Percentiles rank a stretch among this genome's conserved stretches.
phyloP scores from a whole-genome alignment of 2,113 vertebrate genomes.

The Triplophysa tibetana region DNA sequence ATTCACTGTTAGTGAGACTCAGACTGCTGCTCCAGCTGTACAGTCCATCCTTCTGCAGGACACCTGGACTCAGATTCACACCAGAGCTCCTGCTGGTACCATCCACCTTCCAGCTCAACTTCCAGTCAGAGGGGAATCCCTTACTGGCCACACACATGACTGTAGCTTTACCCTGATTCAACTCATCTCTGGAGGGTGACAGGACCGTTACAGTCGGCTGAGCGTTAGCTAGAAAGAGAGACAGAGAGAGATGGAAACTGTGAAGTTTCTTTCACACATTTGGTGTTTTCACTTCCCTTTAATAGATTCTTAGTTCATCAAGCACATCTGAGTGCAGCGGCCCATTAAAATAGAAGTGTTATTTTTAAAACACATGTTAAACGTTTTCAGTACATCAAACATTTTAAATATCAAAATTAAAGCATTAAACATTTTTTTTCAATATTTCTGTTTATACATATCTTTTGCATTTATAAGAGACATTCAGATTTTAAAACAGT shows the following conservation, averaged over 20 bases:
- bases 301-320: neutral
- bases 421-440: too few species aligned
- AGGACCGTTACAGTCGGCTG: slow-evolving; percentile 49
- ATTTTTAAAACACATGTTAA: too few species aligned
- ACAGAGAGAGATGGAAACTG: slow-evolving; percentile 7
- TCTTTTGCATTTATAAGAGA: too few species aligned
- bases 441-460: too few species aligned
- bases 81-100: slow-evolving; percentile 17
- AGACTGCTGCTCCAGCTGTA: slow-evolving; percentile 59
- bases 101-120: slow-evolving; percentile 53
- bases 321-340: slow-evolving; percentile 4
- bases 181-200: slow-evolving; percentile 49
- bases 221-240: slow-evolving; percentile 19
- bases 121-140: slow-evolving; percentile 59
- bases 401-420: neutral
- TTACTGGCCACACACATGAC: slow-evolving; percentile 50
- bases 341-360: neutral
- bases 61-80: slow-evolving; percentile 15
- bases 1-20: slow-evolving; percentile 42
- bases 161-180: slow-evolving; percentile 43
- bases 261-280: neutral
- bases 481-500: too few species aligned
- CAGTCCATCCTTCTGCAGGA: slow-evolving; percentile 38
- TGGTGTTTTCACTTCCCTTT: slow-evolving; percentile 23
- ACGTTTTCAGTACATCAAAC: too few species aligned